A percentile compares a stretch with the other conserved stretches of the same genome.
Evolutionary conservation across 1,140 invertebrate genomes (phyloP).

Genomic region (Cryptotermes secundus): DNA sequence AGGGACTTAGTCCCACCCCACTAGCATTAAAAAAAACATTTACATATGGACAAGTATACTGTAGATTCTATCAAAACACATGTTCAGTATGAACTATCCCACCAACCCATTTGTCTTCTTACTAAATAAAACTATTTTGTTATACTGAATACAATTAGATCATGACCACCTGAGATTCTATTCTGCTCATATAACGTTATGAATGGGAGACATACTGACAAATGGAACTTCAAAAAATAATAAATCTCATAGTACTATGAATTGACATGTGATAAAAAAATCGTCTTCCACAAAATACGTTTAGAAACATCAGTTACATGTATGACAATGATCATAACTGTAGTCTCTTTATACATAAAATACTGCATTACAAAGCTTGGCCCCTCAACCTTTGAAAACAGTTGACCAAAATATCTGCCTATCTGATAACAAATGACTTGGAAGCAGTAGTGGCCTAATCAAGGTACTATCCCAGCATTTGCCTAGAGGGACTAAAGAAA

Average conservation of each 20-base stretch:
- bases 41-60: background rate
- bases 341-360: background rate
- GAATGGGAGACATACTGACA: background rate
- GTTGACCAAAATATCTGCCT: background rate
- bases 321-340: background rate
- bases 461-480: too few relatives aligned
- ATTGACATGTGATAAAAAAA: background rate
- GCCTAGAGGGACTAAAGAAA: too few relatives aligned
- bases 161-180: background rate
- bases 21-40: too few relatives aligned
- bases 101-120: background rate
- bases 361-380: background rate
- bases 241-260: background rate
- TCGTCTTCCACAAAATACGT: constrained; percentile 1
- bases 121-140: background rate
- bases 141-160: background rate
- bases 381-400: background rate
- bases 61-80: background rate
- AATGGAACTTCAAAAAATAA: constrained; percentile 15
- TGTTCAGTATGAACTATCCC: too few relatives aligned
- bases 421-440: too few relatives aligned
- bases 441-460: too few relatives aligned
- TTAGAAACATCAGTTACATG: background rate
- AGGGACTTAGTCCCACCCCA: too few relatives aligned
- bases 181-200: background rate